Percentiles rank a stretch among this genome's conserved stretches.
Evolutionary conservation across 2,888 invertebrate species (phyloP).

Genomic region (Agrochola circellaris): DNA sequence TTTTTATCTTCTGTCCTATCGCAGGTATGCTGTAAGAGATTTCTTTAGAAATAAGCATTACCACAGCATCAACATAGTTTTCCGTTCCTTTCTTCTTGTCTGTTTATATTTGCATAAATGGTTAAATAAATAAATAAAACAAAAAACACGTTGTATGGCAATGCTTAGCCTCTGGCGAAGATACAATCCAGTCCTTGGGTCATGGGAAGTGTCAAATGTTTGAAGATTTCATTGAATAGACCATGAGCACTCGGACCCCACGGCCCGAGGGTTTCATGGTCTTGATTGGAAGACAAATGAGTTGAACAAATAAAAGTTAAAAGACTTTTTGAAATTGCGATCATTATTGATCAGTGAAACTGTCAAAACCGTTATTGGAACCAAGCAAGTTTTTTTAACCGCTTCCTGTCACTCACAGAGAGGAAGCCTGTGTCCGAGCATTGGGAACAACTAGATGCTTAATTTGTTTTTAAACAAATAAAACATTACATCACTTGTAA

Average conservation of each 20-base stretch:
- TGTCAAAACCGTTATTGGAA: not conserved
- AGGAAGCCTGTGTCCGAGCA: not conserved
- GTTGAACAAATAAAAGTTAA: too few species aligned
- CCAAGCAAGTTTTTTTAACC: not conserved
- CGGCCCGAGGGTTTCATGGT: not conserved
- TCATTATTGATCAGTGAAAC: not conserved
- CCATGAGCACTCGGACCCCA: not conserved
- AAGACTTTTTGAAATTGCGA: not conserved
- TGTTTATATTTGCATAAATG: too few species aligned
- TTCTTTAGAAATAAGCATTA: too few species aligned
- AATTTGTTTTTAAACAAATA: too few species aligned
- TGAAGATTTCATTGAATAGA: not conserved
- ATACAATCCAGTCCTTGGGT: too few species aligned
- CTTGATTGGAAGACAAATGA: not conserved
- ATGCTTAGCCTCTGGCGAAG: not conserved
- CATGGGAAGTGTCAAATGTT: not conserved
- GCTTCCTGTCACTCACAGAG: not conserved
- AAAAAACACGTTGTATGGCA: not conserved
- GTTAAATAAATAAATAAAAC: too few species aligned
- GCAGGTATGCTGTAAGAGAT: too few species aligned
- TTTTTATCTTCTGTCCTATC: too few species aligned
- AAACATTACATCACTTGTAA: too few species aligned
- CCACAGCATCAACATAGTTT: too few species aligned
- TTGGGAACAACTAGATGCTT: too few species aligned
- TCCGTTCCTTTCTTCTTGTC: too few species aligned